phyloP scores from a whole-genome alignment of 2,797 vertebrate genomes.

The Monodelphis domestica region DNA sequence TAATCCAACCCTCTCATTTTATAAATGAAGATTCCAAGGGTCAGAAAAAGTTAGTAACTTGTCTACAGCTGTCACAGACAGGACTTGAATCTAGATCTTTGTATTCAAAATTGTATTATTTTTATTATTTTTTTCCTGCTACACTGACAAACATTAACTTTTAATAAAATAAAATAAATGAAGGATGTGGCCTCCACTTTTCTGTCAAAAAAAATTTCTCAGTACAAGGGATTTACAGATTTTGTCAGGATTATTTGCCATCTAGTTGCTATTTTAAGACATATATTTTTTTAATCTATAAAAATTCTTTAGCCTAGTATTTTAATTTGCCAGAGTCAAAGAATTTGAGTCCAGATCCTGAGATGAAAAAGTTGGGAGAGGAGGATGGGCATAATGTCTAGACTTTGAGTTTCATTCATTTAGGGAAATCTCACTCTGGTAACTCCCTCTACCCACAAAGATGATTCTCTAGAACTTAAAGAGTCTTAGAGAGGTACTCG shows the following conservation, averaged over 20 bases:
- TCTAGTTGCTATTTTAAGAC: not conserved
- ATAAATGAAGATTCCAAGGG: not conserved
- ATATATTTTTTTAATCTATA: not conserved
- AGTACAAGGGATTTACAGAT: slow-evolving; percentile 57
- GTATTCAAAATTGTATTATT: not conserved
- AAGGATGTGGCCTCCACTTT: too few relatives aligned
- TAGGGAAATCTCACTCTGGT: not conserved
- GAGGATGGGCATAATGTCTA: not conserved
- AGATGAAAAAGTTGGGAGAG: not conserved
- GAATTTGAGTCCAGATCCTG: not conserved
- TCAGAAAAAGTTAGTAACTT: not conserved
- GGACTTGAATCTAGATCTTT: not conserved
- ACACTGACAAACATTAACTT: not conserved
- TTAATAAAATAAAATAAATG: too few relatives aligned
- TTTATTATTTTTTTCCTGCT: not conserved
- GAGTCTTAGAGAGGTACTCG: not conserved
- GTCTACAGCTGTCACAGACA: not conserved
- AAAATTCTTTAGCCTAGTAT: not conserved
- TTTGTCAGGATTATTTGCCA: slow-evolving; percentile 65
- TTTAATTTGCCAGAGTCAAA: not conserved
- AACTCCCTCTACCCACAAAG: not conserved
- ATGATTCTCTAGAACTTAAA: not conserved
- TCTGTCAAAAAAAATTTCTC: too few relatives aligned
- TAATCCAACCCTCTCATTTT: not conserved
- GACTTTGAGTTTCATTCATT: not conserved